Evolutionary conservation across 2,797 vertebrate genomes (phyloP).

Genomic region (Myotis planiceps): DNA sequence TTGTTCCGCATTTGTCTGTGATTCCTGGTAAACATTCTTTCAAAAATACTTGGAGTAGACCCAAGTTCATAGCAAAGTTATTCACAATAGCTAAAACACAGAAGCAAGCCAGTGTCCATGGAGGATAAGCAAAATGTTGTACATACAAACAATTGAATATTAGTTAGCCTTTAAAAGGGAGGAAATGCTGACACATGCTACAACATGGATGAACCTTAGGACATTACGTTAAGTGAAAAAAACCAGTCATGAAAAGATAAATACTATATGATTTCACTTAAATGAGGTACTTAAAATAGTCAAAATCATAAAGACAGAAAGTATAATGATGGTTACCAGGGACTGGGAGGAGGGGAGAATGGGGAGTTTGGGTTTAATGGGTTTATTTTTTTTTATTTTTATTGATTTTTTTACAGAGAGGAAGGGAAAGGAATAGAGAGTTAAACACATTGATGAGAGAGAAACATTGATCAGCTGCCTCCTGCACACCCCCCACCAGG

Average conservation of each 20-base stretch:
- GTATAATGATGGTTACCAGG: neutral
- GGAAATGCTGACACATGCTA: neutral
- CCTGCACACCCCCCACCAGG: too few relatives aligned
- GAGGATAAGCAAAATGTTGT: neutral
- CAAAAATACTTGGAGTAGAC: constrained; percentile 75
- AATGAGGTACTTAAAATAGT: neutral
- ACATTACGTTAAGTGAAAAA: neutral
- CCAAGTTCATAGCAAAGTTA: neutral
- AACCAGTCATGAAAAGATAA: neutral
- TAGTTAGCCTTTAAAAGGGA: neutral
- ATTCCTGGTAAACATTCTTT: neutral
- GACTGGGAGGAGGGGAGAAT: neutral
- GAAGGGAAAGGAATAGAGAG: too few relatives aligned
- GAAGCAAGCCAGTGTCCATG: neutral
- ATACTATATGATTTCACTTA: neutral
- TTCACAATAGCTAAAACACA: neutral
- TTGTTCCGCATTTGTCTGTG: neutral
- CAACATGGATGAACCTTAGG: neutral
- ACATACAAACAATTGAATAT: neutral
- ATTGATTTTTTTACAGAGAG: too few relatives aligned
- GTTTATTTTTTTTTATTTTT: too few relatives aligned
- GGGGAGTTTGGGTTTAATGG: neutral
- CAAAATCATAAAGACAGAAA: neutral
- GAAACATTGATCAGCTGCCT: too few relatives aligned
- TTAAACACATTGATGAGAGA: too few relatives aligned